Base-by-base conservation (phyloP, 2,113 vertebrate genomes). In the Pterocles gutturalis region DNA sequence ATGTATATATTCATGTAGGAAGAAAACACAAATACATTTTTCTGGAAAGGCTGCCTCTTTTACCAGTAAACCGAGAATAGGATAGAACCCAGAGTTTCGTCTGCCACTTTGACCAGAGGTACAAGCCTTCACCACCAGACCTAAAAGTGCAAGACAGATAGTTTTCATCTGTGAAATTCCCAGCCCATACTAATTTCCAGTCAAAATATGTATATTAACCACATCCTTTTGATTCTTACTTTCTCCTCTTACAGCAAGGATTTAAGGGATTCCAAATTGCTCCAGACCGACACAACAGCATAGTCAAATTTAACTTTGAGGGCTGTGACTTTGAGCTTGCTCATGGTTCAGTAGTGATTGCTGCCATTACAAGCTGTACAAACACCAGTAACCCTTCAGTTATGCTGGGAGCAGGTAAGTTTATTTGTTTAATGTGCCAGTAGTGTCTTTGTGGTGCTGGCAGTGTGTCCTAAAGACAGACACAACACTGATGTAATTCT, bases 301-400 rank as follows among this genome's bases (percentile, higher is more conserved):
- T 13, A 1, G 97, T 99, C 36, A 98, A 98, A 3, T 99, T 99
- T 97, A 96, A 98, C 83, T 99, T 98, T 85, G 98, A 98, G 26
- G 98, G 97, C 1, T 60, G 46, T 6, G 98, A 99, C 55, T 99
- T 99, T 0, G 96, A 97, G 9, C 97, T 99, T 41, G 61, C 97
- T 80, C 99, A 99, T 14, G 99, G 99, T 49, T 99, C 99, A 2
- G 99, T 99, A 83, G 99, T 99, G 36, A 99, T 99, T 18, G 99
- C 99, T 25, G 99, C 99, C 61, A 99, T 99, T 94, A 99, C 99
- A 28, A 99, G 99, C 98, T 99, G 99, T 96, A 99, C 99, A 66
- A 99, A 99, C 98, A 99, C 99, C 87, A 99, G 99, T 97, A 99
- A 99, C 87, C 99, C 99, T 1, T 99, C 99, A 4, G 99, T 99